Evolutionary conservation across 2,888 invertebrate species (phyloP).

Genomic region (Cryptocephalus moraei): DNA sequence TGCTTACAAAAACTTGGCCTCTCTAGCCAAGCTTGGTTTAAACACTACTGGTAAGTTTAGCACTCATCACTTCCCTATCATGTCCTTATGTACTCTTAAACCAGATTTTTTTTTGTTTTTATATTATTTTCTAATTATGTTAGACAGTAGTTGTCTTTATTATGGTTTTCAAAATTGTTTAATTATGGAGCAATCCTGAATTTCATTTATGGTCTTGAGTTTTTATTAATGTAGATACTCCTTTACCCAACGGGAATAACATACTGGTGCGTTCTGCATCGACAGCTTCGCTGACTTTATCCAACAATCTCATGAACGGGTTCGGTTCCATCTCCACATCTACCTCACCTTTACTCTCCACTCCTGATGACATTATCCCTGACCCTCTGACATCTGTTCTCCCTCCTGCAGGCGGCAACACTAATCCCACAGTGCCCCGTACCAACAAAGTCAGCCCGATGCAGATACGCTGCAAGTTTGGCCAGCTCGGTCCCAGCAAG

Average conservation of each 20-base stretch:
- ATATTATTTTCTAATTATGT: no score
- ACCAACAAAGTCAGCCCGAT: slow-evolving; percentile 70
- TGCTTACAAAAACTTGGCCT: slow-evolving; percentile 81
- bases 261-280: slow-evolving; percentile 50
- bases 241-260: slow-evolving; percentile 25
- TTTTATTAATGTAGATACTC: slow-evolving; percentile 9
- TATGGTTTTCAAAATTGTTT: no score
- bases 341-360: slow-evolving; percentile 48
- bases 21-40: slow-evolving; percentile 75
- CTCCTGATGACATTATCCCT: slow-evolving; percentile 37
- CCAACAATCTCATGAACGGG: slow-evolving; percentile 43
- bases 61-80: no score
- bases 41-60: slow-evolving; percentile 44
- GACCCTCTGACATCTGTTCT: slow-evolving; percentile 46
- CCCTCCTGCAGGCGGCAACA: slow-evolving; percentile 32
- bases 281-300: slow-evolving; percentile 45
- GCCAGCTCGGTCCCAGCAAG: slow-evolving; percentile 83
- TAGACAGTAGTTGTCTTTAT: no score
- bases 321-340: slow-evolving; percentile 49
- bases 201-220: no score
- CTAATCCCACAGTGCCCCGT: slow-evolving; percentile 39
- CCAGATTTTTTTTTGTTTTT: background rate
- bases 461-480: slow-evolving; percentile 89
- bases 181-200: no score
- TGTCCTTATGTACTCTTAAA: no score